Conservation (phyloP, 2,888 invertebrate genomes). For the Tetranychus piercei region DNA sequence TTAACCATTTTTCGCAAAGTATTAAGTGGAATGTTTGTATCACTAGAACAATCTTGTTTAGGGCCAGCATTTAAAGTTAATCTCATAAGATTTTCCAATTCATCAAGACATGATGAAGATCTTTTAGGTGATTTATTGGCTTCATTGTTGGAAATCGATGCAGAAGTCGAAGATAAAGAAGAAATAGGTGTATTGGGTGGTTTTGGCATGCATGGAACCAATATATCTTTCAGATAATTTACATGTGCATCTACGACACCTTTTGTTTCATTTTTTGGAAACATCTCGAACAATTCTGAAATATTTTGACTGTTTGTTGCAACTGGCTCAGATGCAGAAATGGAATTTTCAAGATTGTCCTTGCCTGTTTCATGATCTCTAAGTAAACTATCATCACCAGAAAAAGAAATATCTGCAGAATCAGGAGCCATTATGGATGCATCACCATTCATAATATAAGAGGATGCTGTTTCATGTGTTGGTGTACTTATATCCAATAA, state of each 20-base stretch:
- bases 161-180: not conserved
- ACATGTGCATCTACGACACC: not conserved
- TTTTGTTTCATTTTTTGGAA: not conserved
- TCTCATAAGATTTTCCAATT: slow-evolving; percentile 10
- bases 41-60: not conserved
- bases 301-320: not conserved
- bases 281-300: not conserved
- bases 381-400: not conserved
- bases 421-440: not conserved
- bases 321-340: not conserved
- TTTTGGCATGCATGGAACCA: not conserved
- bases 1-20: slow-evolving; percentile 8
- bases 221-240: not conserved
- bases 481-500: not conserved
- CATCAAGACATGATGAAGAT: not conserved
- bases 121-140: not conserved
- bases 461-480: not conserved
- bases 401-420: not conserved
- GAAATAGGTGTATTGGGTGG: not conserved
- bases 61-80: slow-evolving; percentile 5
- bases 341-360: not conserved
- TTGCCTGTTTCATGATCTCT: not conserved
- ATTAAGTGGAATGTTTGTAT: slow-evolving; percentile 8
- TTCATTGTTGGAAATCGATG: not conserved
- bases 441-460: not conserved